These are phyloP conservation scores for Cricetomys ansorgei DNA, from an alignment of 2,113 vertebrate genomes.

Conservation along the genomic window DNA sequence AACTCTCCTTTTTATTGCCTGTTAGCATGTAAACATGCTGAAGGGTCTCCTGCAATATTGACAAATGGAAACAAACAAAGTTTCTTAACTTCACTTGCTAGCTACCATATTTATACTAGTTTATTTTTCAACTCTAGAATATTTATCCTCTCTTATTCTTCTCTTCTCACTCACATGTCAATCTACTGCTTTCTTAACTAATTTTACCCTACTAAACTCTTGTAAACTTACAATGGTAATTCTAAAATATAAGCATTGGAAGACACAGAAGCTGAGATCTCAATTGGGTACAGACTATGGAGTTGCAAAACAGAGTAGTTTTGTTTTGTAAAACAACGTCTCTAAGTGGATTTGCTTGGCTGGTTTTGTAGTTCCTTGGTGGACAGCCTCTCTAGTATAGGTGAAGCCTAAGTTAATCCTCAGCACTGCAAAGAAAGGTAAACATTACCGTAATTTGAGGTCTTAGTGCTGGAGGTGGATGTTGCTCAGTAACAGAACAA, in stretches of 20 bases:
- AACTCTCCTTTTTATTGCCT: neutral
- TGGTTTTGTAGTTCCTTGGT: neutral
- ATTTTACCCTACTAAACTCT: slow-evolving; percentile 11
- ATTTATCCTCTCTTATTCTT: neutral
- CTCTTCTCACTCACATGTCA: neutral
- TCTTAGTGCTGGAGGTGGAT: no score
- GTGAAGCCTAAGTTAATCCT: neutral
- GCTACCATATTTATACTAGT: neutral
- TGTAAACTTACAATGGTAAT: neutral
- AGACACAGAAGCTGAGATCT: neutral
- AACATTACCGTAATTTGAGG: no score
- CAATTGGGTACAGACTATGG: neutral
- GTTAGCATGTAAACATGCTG: neutral
- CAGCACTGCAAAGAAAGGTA: neutral
- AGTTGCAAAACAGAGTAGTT: neutral
- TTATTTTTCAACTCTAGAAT: neutral
- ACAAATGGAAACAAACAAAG: neutral
- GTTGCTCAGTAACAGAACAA: neutral
- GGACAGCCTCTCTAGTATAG: no score
- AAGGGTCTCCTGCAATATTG: neutral
- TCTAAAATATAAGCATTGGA: neutral
- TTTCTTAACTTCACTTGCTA: neutral
- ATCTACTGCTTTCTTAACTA: neutral
- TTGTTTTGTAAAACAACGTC: slow-evolving; percentile 30
- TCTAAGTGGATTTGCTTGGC: neutral